Base-by-base conservation (phyloP, 2,113 vertebrate species). In the Steatornis caripensis region DNA sequence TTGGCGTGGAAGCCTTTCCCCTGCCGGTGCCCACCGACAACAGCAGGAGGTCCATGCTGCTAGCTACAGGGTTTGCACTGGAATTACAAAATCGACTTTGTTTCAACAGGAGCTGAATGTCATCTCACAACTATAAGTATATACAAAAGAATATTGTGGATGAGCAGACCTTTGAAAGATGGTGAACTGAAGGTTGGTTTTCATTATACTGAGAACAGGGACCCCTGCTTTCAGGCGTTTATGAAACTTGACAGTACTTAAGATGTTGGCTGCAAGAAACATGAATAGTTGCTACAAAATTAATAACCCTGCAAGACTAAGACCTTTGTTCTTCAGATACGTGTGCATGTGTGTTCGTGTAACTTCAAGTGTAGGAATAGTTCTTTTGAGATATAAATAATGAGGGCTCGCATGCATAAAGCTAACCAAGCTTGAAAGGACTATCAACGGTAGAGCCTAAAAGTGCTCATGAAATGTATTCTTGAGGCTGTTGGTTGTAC, bases 351-450 rank as follows among this genome's bases (percentile, higher is more conserved):
- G 45, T 0, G 0, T 64, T 32, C 21, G 3, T 64, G 48, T 75
- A 72, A n/a, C 70, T 91, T 76, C 2, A 51, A 45, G 72, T 30
- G 57, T 58, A 66, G 81, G 84, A 74, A 37, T 51, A 75, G 43
- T 36, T 87, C 45, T 90, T 83, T 51, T 64, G 69, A 46, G 61
- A 58, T 66, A 75, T 27, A 78, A 91, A 58, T 43, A 71, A 81
- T 32, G 41, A 88, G 27, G 24, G 36, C 51, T 84, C 1, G 0
- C 12, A 7, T 91, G 82, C n/a, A 45, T 85, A 76, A 89, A 85
- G 74, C 58, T 88, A 74, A 76, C 41, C 62, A 69, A 72, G 70
- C 87, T 68, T 94, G 87, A 85, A 93, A 95, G 23, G 19, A 11
- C 37, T 87, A 79, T 32, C 20, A 82, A 10, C 2, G 8, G 27